These are phyloP conservation scores for Drosophila siamana DNA, from an alignment of 2,888 invertebrate species.

Conservation along the genomic window DNA sequence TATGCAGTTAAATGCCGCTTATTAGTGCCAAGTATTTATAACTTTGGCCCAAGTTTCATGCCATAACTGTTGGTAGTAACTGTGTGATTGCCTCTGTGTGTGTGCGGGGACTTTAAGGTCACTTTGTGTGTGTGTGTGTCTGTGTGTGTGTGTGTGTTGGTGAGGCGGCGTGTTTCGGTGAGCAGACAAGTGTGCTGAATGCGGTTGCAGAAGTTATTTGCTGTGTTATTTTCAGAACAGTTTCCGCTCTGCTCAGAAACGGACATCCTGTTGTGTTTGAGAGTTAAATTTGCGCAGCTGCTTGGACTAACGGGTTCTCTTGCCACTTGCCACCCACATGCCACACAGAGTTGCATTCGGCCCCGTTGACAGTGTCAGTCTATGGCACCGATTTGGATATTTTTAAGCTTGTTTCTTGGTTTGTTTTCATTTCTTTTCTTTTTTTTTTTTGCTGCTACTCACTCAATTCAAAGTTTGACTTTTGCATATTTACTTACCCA, in stretches of 20 bases:
- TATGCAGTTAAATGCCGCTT: neutral
- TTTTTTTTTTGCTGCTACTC: neutral
- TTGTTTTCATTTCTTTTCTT: neutral
- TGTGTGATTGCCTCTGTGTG: slow-evolving; percentile 18
- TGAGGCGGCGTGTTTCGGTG: slow-evolving; percentile 10
- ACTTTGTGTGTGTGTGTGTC: slow-evolving; percentile 1
- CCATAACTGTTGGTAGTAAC: slow-evolving; percentile 14
- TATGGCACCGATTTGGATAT: slow-evolving; percentile 16
- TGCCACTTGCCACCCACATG: slow-evolving; percentile 11
- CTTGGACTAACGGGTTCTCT: slow-evolving; percentile 33
- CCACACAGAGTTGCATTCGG: slow-evolving; percentile 8
- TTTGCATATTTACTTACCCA: slow-evolving; percentile 14
- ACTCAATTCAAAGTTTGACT: slow-evolving; percentile 34
- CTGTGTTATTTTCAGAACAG: slow-evolving; percentile 82
- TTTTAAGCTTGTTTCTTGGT: slow-evolving; percentile 1
- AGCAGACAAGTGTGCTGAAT: slow-evolving; percentile 64
- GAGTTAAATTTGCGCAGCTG: slow-evolving; percentile 73
- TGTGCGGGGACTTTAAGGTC: neutral
- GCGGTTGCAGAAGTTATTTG: slow-evolving; percentile 81
- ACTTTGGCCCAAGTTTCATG: slow-evolving; percentile 31
- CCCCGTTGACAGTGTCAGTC: slow-evolving; percentile 27
- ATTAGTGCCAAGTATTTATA: slow-evolving; percentile 6
- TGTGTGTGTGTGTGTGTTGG: slow-evolving; percentile 17
- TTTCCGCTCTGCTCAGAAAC: slow-evolving; percentile 72
- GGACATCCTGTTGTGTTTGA: slow-evolving; percentile 78